Evolutionary conservation across 2,888 invertebrate genomes (phyloP), one percentile per base, ranked within the genome.

Genomic region (Eurytoma californica): DNA sequence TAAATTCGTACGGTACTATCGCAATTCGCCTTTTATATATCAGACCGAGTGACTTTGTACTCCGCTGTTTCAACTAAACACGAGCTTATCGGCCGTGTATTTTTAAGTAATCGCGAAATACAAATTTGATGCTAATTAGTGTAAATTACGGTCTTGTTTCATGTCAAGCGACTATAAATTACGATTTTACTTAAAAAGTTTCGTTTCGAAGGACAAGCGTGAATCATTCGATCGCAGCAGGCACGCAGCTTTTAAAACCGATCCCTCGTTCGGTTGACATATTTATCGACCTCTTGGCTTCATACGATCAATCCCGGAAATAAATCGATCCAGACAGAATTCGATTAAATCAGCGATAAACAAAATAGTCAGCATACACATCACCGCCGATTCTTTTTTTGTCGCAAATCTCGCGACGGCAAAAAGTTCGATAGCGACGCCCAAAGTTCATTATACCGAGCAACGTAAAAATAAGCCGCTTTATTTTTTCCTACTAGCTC

Each of bases 61-160:
- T 66, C 65, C n/a, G 30, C 55, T 18, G 65, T 47, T 57, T 16
- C 57, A 39, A 18, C 47, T 60, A 61, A 57, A 28, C n/a, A n/a
- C 14, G 30, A n/a, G 39, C 28, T 73, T 68, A 55, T 78, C 55
- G n/a, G 4, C 16, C 2, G 18, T 24, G 5, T 61, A 28, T 51
- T 30, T 72, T 67, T 67, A 47, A 77, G n/a, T 47, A 67, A 65
- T 57, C 74, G 49, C 47, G 39, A 55, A 63, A 63, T 79, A 69
- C 70, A 70, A 77, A 70, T 77, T 70, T 65, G 57, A 65, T 30
- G 39, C 77, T 77, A 77, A 69, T 69, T 70, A 65, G 69, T 69
- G 57, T 65, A 70, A 24, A 61, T 55, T 69, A n/a, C 55, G 57
- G 63, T 61, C 30, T 51, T 16, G 51, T 60, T 67, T 67, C 7